phyloP scores from a whole-genome alignment of 2,888 invertebrate species.

The Andrena praecox region DNA sequence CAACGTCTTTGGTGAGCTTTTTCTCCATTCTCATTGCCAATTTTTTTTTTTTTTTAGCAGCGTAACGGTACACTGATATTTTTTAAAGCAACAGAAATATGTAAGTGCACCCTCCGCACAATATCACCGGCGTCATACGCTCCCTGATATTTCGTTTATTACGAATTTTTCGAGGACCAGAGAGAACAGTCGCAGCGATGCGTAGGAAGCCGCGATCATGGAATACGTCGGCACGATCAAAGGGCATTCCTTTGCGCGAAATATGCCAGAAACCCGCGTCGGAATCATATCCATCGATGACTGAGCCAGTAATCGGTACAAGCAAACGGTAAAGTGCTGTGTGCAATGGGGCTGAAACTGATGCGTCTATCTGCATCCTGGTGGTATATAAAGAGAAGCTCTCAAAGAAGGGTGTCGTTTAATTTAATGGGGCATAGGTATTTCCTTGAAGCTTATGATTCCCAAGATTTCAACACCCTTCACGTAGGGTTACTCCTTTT shows the following conservation, averaged over 20 bases:
- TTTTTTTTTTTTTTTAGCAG: no score
- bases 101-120: conserved; percentile 16
- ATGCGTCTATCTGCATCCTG: not conserved
- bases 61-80: no score
- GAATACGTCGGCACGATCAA: conserved; percentile 77
- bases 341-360: not conserved
- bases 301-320: conserved; percentile 43
- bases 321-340: conserved; percentile 10
- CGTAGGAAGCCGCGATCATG: conserved; percentile 58
- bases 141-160: conserved; percentile 39
- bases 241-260: conserved; percentile 77
- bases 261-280: conserved; percentile 67
- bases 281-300: conserved; percentile 64
- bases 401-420: not conserved
- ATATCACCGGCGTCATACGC: conserved; percentile 3
- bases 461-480: not conserved
- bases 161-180: conserved; percentile 37
- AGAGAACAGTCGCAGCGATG: conserved; percentile 45
- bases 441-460: not conserved
- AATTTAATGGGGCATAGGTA: not conserved
- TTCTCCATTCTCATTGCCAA: not conserved
- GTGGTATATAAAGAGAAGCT: not conserved
- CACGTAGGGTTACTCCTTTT: no score
- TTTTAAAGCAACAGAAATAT: conserved; percentile 14
- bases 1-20: not conserved